Percentiles rank a stretch among this genome's conserved stretches.
Evolutionary conservation across 2,797 vertebrate species (phyloP).

Genomic region (Orestias chungarensis): DNA sequence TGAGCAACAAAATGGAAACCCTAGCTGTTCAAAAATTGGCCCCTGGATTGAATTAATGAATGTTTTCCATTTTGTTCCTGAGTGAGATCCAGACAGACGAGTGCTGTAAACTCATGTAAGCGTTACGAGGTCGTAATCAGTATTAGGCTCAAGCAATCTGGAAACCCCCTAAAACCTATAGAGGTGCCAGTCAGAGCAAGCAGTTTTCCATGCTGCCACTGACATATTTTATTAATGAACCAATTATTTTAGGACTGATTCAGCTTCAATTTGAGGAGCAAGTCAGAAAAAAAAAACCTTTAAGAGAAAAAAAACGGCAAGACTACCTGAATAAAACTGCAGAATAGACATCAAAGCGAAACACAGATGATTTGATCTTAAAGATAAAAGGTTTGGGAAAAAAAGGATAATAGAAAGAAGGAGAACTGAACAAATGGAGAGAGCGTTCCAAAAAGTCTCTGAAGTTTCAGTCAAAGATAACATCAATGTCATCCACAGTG

Average conservation of each 20-base stretch:
- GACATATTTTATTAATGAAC: background rate
- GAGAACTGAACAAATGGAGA: conserved; percentile 7
- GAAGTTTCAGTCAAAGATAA: conserved; percentile 33
- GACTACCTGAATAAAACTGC: conserved; percentile 28
- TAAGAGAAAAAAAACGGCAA: conserved; percentile 21
- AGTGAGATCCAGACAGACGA: conserved; percentile 49
- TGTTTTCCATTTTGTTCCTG: conserved; percentile 29
- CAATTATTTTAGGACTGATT: background rate
- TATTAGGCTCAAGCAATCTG: conserved; percentile 27
- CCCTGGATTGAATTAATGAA: conserved; percentile 15
- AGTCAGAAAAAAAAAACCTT: conserved; percentile 10
- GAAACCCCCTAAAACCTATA: conserved; percentile 14
- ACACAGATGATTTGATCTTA: conserved; percentile 38
- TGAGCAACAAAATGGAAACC: conserved; percentile 27
- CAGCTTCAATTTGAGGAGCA: conserved; percentile 1
- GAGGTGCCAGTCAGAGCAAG: conserved; percentile 15
- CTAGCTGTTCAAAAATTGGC: conserved; percentile 6
- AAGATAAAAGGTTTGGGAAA: conserved; percentile 28
- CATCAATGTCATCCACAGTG: conserved; percentile 43
- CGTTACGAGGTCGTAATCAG: conserved; percentile 28
- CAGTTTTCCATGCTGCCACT: conserved; percentile 4
- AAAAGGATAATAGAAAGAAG: conserved; percentile 12
- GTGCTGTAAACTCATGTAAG: conserved; percentile 27
- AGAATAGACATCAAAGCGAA: conserved; percentile 53
- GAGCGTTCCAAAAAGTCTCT: conserved; percentile 21